Evolutionary conservation across 2,113 vertebrate genomes (phyloP).

Genomic region (Piprites chloris): DNA sequence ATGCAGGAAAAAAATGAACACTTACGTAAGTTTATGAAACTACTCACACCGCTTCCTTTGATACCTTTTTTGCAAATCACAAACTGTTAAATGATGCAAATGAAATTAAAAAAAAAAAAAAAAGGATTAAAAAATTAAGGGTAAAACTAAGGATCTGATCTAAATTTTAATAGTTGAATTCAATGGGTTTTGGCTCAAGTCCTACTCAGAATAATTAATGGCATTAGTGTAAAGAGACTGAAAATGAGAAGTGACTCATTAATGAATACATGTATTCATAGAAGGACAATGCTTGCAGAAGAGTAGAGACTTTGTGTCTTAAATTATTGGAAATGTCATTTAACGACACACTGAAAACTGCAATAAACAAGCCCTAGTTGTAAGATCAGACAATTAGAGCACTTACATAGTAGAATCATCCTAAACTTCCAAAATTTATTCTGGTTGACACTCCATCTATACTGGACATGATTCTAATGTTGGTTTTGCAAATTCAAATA

Average conservation of each 20-base stretch:
- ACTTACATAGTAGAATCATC: background rate
- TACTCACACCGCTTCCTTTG: background rate
- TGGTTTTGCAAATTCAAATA: slow-evolving; percentile 4
- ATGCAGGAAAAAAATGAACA: background rate
- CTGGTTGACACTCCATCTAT: background rate
- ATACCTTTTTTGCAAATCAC: background rate
- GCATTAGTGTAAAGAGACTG: slow-evolving; percentile 43
- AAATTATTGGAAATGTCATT: slow-evolving; percentile 47
- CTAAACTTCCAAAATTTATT: slow-evolving; percentile 14
- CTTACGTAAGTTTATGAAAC: background rate
- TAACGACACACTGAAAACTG: background rate
- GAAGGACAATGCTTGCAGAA: slow-evolving; percentile 42
- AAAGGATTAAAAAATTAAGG: background rate
- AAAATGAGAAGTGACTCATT: slow-evolving; percentile 51
- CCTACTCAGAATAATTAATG: slow-evolving; percentile 53
- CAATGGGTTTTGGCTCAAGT: slow-evolving; percentile 13
- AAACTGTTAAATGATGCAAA: background rate
- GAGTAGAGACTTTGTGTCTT: slow-evolving; percentile 39
- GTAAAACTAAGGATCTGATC: slow-evolving; percentile 8
- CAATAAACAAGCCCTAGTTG: background rate
- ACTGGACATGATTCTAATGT: background rate
- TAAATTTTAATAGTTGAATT: slow-evolving; percentile 18
- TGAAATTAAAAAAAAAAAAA: background rate
- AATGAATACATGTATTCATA: slow-evolving; percentile 38
- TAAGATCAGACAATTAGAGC: slow-evolving; percentile 8